Evolutionary conservation across 2,888 invertebrate genomes (phyloP).

Genomic region (Dysmachus trigonus): DNA sequence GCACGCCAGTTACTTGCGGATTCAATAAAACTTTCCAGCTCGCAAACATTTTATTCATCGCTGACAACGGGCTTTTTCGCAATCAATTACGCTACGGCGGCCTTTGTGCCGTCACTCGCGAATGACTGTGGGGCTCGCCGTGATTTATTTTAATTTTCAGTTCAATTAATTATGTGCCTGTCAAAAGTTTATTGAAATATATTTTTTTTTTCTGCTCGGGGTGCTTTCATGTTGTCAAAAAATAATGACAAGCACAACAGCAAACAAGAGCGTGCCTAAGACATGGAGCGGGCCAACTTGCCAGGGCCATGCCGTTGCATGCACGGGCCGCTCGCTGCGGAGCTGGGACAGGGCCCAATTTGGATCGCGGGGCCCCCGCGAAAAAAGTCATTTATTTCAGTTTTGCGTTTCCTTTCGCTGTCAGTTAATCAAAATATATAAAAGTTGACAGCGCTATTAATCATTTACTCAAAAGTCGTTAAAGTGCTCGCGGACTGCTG

Average conservation of each 20-base stretch:
- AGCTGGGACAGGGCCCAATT: neutral
- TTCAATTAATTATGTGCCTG: slow-evolving; percentile 47
- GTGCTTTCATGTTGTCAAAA: slow-evolving; percentile 42
- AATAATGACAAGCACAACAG: slow-evolving; percentile 40
- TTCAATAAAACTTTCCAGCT: slow-evolving; percentile 1
- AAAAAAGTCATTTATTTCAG: slow-evolving; percentile 49
- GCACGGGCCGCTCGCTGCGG: neutral
- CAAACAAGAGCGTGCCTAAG: slow-evolving; percentile 39
- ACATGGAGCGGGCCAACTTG: neutral
- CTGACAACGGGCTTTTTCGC: slow-evolving; percentile 38
- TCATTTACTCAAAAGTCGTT: slow-evolving; percentile 49
- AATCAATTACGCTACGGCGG: slow-evolving; percentile 40
- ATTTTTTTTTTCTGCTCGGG: slow-evolving; percentile 38
- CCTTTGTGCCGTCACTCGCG: slow-evolving; percentile 31
- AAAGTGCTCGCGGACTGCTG: slow-evolving; percentile 39
- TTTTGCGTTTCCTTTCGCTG: slow-evolving; percentile 48
- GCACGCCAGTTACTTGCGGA: slow-evolving; percentile 19
- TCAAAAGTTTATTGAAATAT: slow-evolving; percentile 48
- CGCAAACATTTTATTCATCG: slow-evolving; percentile 24
- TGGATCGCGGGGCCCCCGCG: neutral
- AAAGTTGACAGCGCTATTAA: slow-evolving; percentile 50
- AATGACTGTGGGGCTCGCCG: neutral
- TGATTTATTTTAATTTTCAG: slow-evolving; percentile 49
- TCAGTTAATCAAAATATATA: slow-evolving; percentile 50
- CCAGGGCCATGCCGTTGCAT: neutral